phyloP scores from a whole-genome alignment of 2,797 vertebrate species.

The Pantherophis alleghaniensis region DNA sequence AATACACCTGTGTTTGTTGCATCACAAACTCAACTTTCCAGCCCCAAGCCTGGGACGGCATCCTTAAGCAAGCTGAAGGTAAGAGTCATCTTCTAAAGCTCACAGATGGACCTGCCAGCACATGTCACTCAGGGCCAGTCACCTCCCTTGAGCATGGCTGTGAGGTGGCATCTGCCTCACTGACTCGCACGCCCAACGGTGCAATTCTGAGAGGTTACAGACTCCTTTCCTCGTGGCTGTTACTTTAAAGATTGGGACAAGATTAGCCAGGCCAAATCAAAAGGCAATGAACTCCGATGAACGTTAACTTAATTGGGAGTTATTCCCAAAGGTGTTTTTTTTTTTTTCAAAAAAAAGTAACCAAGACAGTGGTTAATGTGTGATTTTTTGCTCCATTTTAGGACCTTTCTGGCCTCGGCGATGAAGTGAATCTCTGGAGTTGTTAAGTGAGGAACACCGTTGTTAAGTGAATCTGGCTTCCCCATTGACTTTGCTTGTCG shows the following conservation, averaged over 20 bases:
- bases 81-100: conserved; percentile 17
- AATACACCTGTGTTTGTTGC: conserved; percentile 68
- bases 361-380: no score
- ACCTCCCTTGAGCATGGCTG: conserved; percentile 36
- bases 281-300: not conserved
- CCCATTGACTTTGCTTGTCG: no score
- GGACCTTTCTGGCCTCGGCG: no score
- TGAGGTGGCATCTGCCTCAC: conserved; percentile 3
- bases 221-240: not conserved
- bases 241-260: not conserved
- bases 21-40: conserved; percentile 50
- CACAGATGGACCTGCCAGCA: conserved; percentile 14
- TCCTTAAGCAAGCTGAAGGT: conserved; percentile 42
- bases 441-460: no score
- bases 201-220: not conserved
- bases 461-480: no score
- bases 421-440: no score
- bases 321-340: no score
- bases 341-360: no score
- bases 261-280: not conserved
- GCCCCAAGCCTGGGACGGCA: not conserved
- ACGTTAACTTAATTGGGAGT: not conserved
- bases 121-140: conserved; percentile 18
- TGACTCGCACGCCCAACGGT: not conserved
- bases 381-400: no score